phyloP scores from a whole-genome alignment of 2,797 vertebrate genomes.

The Sylvilagus floridanus region DNA sequence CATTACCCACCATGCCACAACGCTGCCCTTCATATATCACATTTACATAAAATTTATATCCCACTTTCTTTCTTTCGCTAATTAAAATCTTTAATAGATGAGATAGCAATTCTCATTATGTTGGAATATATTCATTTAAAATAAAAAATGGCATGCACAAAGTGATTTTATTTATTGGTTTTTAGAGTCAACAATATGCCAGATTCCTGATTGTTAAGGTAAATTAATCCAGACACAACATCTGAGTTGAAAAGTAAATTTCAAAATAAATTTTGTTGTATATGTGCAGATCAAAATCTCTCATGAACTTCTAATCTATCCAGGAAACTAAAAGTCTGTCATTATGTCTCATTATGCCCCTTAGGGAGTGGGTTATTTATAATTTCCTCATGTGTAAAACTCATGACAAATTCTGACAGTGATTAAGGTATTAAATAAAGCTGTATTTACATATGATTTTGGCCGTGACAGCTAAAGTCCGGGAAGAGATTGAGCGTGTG shows the following conservation, averaged over 20 bases:
- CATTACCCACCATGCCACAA: too few relatives aligned
- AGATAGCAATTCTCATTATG: neutral
- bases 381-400: neutral
- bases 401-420: neutral
- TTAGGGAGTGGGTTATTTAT: neutral
- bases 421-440: neutral
- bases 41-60: neutral
- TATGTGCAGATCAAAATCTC: neutral
- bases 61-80: neutral
- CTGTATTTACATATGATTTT: neutral
- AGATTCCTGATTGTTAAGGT: neutral
- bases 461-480: constrained; percentile 79
- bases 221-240: neutral
- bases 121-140: neutral
- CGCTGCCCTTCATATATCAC: neutral
- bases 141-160: neutral
- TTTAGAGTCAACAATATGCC: neutral
- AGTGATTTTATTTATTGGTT: neutral
- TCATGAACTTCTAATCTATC: neutral
- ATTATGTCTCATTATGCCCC: neutral
- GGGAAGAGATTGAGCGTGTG: constrained; percentile 71
- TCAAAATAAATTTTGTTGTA: neutral
- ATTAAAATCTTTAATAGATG: too few relatives aligned
- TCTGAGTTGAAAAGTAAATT: neutral
- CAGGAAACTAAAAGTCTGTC: neutral